Base-by-base conservation (phyloP, 1,140 invertebrate species). In the Drosophila paulistorum region DNA sequence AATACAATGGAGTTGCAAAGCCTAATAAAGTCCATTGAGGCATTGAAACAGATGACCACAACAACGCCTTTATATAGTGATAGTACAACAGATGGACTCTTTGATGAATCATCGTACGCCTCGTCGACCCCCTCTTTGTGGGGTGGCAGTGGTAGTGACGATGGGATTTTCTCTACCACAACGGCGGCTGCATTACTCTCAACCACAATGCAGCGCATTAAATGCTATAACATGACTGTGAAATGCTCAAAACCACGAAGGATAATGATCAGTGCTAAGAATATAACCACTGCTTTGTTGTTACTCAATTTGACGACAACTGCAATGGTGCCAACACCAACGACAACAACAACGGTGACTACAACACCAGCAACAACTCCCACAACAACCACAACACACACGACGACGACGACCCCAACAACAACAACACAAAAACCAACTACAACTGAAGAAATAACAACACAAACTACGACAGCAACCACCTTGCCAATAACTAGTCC, bases 181-280 rank as follows among this genome's bases (percentile, higher is more conserved):
- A 65, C 69, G 9, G 62, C 71, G 48, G 79, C 75, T 11, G 76
- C 79, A 0, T 9, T 77, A 37, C 11, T 77, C 7, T 64, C 81
- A 17, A 62, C 51, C 26, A 74, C 63, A 6, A 2, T 84, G 60
- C 79, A 72, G 54, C 75, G 87, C 14, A 58, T 89, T 9, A 83
- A 83, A 66, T 92, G 90, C 68, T 90, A 83, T 11, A 90, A 90
- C 51, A 78, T 90, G 26, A 85, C 81, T 33, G 59, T 91, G 11
- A 91, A 91, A 77, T 92, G 91, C 84, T 83, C 89, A 86, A 90
- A 79, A 65, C 79, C 68, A 39, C 63, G 58, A 39, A 76, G 74
- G 17, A 72, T 77, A 51, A 60, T 74, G 11, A 64, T 80, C 48
- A 86, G 23, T 26, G 55, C 66, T 7, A 90, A 69, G 45, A 66